Evolutionary conservation across 2,888 invertebrate species (phyloP), one percentile per base, ranked within the genome.

Genomic region (Empis livida): DNA sequence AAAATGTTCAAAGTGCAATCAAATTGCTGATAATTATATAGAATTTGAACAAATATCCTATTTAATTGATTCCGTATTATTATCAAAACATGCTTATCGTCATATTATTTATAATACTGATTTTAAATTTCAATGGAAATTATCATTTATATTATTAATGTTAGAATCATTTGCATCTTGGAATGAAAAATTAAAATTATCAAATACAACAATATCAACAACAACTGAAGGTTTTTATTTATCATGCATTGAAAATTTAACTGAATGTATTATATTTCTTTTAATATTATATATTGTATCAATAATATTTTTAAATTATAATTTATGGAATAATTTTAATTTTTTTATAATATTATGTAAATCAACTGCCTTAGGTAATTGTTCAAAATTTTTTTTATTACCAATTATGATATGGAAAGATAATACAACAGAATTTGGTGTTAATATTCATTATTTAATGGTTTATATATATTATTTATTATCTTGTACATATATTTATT

Each of bases 41-140:
- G 93, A 94, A 68, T 91, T 86, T 65, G 94, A 94, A 61, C 77
- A 82, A n/a, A 83, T 88, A 1, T 84, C 93, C 54, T 81, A 91
- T 0, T 76, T 89, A 59, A 83, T 94, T 50, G 93, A 94, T 67
- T 71, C 90, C 23, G 76, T 93, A 27, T 69, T 94, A 11, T 74
- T 93, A 56, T 84, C 86, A 40, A 80, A 78, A 50, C 78, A 80
- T 57, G 92, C 91, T 0, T 91, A 89, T 62, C 73, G 91, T 31
- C 94, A 94, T 71, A 74, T 92, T 31, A 71, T 94, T 11, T 84
- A 81, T 55, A 94, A 94, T 63, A 79, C 82, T 9, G 72, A 79
- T 43, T 84, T 88, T 61, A 80, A 84, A 73, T 70, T 79, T 5
- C 80, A 78, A 60, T 86, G 85, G 89, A 90, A 90, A 65, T 68